These are phyloP conservation scores for Furnarius figulus DNA, from an alignment of 2,113 vertebrate species.

Conservation along the genomic window DNA sequence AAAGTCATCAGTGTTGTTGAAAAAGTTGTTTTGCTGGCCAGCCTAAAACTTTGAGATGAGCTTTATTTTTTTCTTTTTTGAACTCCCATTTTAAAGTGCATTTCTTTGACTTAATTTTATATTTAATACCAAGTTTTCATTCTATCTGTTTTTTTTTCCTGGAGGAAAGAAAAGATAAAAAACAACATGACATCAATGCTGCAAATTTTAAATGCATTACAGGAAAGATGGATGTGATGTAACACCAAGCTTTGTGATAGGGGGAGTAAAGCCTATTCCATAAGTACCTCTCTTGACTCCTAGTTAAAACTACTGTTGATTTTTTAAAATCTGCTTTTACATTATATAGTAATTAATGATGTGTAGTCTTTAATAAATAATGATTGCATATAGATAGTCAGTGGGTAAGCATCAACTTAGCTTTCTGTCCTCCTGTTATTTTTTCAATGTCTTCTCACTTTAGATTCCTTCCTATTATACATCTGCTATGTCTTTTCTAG, in stretches of 20 bases:
- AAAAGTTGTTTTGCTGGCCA: not conserved
- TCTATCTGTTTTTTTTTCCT: not conserved
- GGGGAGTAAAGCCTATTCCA: not conserved
- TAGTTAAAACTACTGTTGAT: not conserved
- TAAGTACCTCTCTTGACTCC: not conserved
- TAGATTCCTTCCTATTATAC: not conserved
- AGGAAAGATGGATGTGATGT: not conserved
- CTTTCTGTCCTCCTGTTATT: not conserved
- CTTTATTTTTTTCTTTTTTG: not conserved
- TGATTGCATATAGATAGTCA: not conserved
- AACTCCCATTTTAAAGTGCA: not conserved
- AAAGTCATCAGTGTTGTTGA: not conserved
- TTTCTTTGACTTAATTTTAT: not conserved
- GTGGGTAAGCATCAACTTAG: not conserved
- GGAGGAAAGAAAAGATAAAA: not conserved
- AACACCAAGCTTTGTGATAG: not conserved
- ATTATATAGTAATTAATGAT: not conserved
- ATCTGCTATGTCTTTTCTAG: not conserved
- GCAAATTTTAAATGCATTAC: not conserved
- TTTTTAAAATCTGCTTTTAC: not conserved
- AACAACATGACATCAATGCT: not conserved
- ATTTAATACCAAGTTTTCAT: not conserved
- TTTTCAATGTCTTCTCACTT: not conserved
- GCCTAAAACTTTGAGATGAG: not conserved
- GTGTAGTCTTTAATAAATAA: not conserved